Evolutionary conservation across 2,113 vertebrate genomes (phyloP).

Genomic region (Tachysurus vachellii): DNA sequence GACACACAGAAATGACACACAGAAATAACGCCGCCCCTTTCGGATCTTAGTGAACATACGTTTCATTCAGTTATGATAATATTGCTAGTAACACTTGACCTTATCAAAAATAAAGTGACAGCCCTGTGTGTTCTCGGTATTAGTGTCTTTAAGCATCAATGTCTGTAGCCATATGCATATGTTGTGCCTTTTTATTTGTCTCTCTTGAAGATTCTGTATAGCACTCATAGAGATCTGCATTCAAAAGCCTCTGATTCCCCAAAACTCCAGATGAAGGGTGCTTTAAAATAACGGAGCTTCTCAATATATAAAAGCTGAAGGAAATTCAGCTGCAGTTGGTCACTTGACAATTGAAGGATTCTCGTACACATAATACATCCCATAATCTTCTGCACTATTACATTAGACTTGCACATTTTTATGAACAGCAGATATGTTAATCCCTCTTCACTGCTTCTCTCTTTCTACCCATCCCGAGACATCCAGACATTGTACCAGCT

Average conservation of each 20-base stretch:
- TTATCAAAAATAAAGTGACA: not conserved
- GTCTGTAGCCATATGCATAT: not conserved
- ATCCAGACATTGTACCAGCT: too few relatives aligned
- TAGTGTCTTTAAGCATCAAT: not conserved
- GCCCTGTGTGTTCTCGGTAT: not conserved
- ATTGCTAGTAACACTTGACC: not conserved
- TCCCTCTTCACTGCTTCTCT: too few relatives aligned
- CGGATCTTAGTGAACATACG: conserved; percentile 11
- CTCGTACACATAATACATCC: too few relatives aligned
- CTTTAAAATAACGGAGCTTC: not conserved
- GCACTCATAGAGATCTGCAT: conserved; percentile 76
- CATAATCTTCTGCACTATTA: too few relatives aligned
- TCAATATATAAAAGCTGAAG: not conserved
- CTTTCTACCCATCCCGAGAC: too few relatives aligned
- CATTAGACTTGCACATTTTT: too few relatives aligned
- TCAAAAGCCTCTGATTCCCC: conserved; percentile 73
- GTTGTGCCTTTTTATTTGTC: conserved; percentile 67
- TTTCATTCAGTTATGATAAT: not conserved
- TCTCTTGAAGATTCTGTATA: conserved; percentile 76
- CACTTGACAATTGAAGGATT: not conserved
- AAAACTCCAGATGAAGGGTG: conserved; percentile 57
- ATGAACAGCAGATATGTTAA: too few relatives aligned
- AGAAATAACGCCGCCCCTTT: not conserved
- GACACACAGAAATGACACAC: not conserved
- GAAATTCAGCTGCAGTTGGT: not conserved